Evolutionary conservation across 2,888 invertebrate genomes (phyloP), one percentile per base, ranked within the genome.

Genomic region (Drosophila paracracens): DNA sequence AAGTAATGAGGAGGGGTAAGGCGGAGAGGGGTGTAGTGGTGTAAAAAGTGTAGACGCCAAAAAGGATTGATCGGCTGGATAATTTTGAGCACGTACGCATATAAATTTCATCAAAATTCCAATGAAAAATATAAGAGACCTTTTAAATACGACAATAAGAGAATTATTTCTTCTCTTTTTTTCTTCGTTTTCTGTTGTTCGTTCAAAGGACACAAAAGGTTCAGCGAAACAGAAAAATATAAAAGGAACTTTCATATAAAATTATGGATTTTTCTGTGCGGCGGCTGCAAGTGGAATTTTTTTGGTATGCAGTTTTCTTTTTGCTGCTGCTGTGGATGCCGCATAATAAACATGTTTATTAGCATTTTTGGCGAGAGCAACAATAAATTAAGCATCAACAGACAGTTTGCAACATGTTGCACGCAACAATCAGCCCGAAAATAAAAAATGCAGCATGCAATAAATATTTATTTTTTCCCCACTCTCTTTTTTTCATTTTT

Each of bases 71-170:
- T 89, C 88, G 85, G 40, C 78, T 91, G 82, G 89, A 88, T 91
- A 91, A 91, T 91, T 91, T 91, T 91, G 86, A 82, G 90, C 90
- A 91, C 90, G 90, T 91, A 89, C 91, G 83, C 90, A 88, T 91
- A 91, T 91, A 91, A 91, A 91, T 91, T 91, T 91, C 86, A 89
- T 88, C 83, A 89, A 91, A 91, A 89, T 88, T 90, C 89, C 87
- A 74, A 71, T 69, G 85, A 81, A 85, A 88, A 56, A 56, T 87
- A 86, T 68, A 64, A 75, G 81, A 72, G 68, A 52, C 68, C 79
- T 86, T 80, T 89, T 87, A 83, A 87, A 81, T 74, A 59, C 74
- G 79, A 78, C 87, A 83, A 79, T 82, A 58, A 64, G 53, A 53
- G 76, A 70, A 73, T 13, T 16, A 56, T 56, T 38, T 75, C 46